These are phyloP conservation scores for Sturmia bella DNA, from an alignment of 2,888 invertebrate genomes.

Conservation along the genomic window DNA sequence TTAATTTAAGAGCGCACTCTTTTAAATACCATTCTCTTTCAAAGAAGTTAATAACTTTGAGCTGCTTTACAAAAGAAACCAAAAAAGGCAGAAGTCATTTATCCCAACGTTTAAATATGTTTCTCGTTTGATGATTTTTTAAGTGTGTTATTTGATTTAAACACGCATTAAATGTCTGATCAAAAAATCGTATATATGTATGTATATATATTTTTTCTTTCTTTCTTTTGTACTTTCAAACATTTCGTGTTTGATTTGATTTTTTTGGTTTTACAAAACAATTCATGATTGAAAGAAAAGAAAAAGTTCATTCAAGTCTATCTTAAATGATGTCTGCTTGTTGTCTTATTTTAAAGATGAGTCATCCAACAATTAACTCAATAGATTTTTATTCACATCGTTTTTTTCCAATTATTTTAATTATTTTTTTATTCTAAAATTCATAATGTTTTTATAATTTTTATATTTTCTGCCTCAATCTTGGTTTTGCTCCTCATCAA, in stretches of 20 bases:
- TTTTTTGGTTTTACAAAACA: constrained; percentile 9
- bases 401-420: constrained; percentile 28
- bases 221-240: constrained; percentile 35
- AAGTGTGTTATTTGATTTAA: constrained; percentile 56
- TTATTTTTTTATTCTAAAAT: constrained; percentile 25
- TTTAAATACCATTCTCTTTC: background rate
- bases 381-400: constrained; percentile 17
- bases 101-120: background rate
- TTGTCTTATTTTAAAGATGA: constrained; percentile 33
- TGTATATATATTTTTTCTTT: too few relatives aligned
- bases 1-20: constrained; percentile 5
- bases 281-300: constrained; percentile 30
- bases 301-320: constrained; percentile 37
- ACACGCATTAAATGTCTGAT: constrained; percentile 59
- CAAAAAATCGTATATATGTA: background rate
- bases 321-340: background rate
- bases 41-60: background rate
- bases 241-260: constrained; percentile 15
- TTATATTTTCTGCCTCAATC: constrained; percentile 37
- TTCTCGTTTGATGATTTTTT: constrained; percentile 45
- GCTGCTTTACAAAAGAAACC: background rate
- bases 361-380: constrained; percentile 57
- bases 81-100: constrained; percentile 19
- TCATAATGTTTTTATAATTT: background rate
- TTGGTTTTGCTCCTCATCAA: constrained; percentile 49